Percentiles rank a stretch among this genome's conserved stretches.
Evolutionary conservation across 2,888 invertebrate species (phyloP).

Genomic region (Herminia tarsipennalis): DNA sequence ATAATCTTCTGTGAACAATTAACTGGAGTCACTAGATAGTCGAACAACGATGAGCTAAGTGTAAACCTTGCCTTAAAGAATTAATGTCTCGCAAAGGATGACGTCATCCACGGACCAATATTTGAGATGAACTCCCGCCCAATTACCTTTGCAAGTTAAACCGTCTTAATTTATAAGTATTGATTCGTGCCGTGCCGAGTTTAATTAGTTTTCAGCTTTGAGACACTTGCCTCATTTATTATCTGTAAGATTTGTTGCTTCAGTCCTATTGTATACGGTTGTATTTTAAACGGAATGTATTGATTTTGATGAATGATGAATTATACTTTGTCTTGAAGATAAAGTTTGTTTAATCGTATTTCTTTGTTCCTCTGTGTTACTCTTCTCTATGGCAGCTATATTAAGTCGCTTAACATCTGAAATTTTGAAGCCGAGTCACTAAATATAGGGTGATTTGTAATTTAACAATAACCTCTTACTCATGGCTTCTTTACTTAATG

Average conservation of each 20-base stretch:
- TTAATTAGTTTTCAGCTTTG: constrained; percentile 80
- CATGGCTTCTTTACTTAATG: no score
- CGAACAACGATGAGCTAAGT: constrained; percentile 32
- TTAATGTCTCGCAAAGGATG: constrained; percentile 44
- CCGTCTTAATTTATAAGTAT: constrained; percentile 81
- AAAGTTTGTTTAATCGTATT: constrained; percentile 8
- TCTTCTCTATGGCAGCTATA: no score
- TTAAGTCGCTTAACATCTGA: no score
- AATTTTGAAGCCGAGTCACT: no score
- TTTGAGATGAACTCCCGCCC: constrained; percentile 75
- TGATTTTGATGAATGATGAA: constrained; percentile 37
- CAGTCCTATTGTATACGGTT: constrained; percentile 29
- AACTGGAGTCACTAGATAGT: no score
- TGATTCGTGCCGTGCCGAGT: constrained; percentile 72
- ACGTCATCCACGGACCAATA: constrained; percentile 69
- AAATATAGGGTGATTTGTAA: no score
- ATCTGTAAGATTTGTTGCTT: constrained; percentile 57
- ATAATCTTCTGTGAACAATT: constrained; percentile 32
- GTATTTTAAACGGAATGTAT: constrained; percentile 28
- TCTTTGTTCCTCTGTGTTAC: constrained; percentile 15
- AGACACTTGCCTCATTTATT: constrained; percentile 73
- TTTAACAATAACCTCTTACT: no score
- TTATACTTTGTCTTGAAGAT: constrained; percentile 14
- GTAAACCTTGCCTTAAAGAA: constrained; percentile 42
- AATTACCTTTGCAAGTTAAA: constrained; percentile 79